Base-by-base conservation (phyloP, 2,888 invertebrate species). In the Scaptomyza tumidula region DNA sequence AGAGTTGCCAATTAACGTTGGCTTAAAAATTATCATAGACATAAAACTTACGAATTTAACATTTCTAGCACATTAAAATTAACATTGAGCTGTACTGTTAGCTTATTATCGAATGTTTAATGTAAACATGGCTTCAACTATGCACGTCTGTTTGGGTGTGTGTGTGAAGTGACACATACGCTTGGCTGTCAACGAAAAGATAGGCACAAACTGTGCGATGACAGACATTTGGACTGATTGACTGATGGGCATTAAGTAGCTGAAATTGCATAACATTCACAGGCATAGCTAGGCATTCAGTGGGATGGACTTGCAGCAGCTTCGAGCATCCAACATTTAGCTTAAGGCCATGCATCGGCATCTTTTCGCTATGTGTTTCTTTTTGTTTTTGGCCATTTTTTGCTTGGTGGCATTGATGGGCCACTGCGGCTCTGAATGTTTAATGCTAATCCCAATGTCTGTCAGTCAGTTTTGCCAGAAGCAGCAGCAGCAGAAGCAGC, bases 211-310 rank as follows among this genome's bases (percentile, higher is more conserved):
- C 19, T 19, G 19, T 80, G 86, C 60, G 86, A 74, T 83, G 88
- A 88, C 84, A 88, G 86, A 77, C 86, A 88, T 86, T 75, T 70
- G 65, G 81, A 55, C 71, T 78, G 86, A 88, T 86, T 83, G 86
- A 88, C 88, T 88, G 88, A 83, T 88, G 83, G 86, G 78, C 83
- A 71, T 83, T 87, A 87, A 83, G 82, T 87, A 83, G 88, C 82
- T 88, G 41, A 79, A 83, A 87, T 83, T 87, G 82, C 82, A 83
- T 81, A 81, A 86, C 82, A 85, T 81, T 71, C 68, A 64, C 65
- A 13, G 19, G 19, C 19, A 5, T 1, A 19, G 24, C 24, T 6
- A 44, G 11, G 35, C 49, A 33, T 48, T 29, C 29, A 33, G 50
- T 11, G 14, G 14, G 14, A 29, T 29, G 2, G 13, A 14, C 33